These are phyloP conservation scores for Gila orcuttii DNA, from an alignment of 2,113 vertebrate genomes.

Conservation along the genomic window DNA sequence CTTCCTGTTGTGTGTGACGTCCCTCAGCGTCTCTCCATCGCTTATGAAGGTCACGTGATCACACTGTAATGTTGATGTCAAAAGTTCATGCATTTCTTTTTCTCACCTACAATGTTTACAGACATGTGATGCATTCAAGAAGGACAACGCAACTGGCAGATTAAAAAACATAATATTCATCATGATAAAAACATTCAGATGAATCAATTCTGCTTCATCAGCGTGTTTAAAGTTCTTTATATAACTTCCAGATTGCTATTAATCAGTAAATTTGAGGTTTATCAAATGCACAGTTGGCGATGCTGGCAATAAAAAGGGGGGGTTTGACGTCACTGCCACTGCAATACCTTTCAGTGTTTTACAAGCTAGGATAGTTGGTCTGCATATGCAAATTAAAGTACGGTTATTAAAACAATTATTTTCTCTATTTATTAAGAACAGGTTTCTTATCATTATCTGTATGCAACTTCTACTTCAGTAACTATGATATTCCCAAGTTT, in stretches of 20 bases:
- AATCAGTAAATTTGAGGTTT: background rate
- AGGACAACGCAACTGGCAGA: background rate
- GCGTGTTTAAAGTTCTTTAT: background rate
- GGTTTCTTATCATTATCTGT: background rate
- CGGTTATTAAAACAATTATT: no score
- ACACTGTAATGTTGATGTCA: background rate
- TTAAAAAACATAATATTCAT: background rate
- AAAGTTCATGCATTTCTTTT: no score
- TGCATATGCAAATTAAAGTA: background rate
- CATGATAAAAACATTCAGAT: no score
- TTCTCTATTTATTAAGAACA: no score
- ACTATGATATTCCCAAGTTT: background rate
- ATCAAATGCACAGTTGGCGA: background rate
- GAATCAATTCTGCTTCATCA: background rate
- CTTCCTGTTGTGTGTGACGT: background rate
- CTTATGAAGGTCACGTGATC: background rate
- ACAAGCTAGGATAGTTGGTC: background rate
- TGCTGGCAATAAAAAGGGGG: background rate
- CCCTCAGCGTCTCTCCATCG: background rate
- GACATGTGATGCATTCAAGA: background rate
- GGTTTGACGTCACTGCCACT: background rate
- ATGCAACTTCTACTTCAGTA: no score
- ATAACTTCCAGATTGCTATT: background rate
- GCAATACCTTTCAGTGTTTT: background rate
- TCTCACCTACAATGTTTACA: background rate